A percentile compares a stretch with the other conserved stretches of the same genome.
Conservation (phyloP, 1,140 invertebrate genomes). For the Nomia melanderi region DNA sequence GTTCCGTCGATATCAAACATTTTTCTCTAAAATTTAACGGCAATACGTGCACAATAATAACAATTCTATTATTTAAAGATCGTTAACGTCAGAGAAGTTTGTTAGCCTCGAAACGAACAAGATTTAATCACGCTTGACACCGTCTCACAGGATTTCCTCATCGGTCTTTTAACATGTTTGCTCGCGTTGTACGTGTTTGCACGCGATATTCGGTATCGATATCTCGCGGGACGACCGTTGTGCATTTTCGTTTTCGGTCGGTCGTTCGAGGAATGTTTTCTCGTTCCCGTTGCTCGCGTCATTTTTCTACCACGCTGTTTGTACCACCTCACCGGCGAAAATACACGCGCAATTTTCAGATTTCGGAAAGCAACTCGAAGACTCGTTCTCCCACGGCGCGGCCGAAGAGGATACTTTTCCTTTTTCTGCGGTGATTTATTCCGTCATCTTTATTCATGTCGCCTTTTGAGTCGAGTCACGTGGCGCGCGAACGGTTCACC, state of each 20-base stretch:
- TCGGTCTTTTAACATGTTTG: not conserved
- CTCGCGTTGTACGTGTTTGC: conserved; percentile 5
- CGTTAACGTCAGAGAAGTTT: no score
- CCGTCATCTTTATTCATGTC: conserved; percentile 7
- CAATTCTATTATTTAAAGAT: no score
- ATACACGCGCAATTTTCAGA: conserved; percentile 15
- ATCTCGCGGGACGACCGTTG: not conserved
- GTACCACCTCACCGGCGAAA: conserved; percentile 21
- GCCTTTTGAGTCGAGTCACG: conserved; percentile 2
- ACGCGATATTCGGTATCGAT: not conserved
- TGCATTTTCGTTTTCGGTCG: not conserved
- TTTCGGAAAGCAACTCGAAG: conserved; percentile 19
- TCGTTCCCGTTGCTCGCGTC: no score
- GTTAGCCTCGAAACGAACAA: no score
- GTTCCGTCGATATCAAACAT: no score
- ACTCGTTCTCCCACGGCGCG: not conserved
- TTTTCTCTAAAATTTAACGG: no score
- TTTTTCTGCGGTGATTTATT: not conserved
- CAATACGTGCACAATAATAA: no score
- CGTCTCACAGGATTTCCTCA: not conserved
- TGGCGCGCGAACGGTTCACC: not conserved
- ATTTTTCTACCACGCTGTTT: not conserved
- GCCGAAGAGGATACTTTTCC: no score
- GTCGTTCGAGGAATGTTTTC: not conserved
- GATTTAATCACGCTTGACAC: not conserved